Percentiles rank a stretch among this genome's conserved stretches.
These are phyloP conservation scores for Cheilosia vulpina DNA, from an alignment of 2,888 invertebrate genomes.

Conservation along the genomic window DNA sequence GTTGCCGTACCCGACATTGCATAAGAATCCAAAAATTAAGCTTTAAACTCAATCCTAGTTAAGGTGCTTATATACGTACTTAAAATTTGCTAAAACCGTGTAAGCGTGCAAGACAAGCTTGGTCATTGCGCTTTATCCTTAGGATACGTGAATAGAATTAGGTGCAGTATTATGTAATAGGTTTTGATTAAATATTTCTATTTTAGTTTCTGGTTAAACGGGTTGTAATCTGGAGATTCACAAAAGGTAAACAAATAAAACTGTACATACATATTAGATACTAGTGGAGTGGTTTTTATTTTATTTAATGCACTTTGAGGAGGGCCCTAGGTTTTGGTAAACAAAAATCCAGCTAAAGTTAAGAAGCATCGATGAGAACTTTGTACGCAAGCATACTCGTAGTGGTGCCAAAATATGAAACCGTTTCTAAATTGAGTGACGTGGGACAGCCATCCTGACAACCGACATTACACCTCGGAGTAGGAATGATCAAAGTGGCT, in stretches of 20 bases:
- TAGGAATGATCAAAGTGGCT: too few species aligned
- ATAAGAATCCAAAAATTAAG: constrained; percentile 10
- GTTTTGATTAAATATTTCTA: constrained; percentile 36
- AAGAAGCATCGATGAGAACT: too few species aligned
- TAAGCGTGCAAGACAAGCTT: constrained; percentile 22
- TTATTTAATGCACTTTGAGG: not conserved
- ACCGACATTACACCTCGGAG: too few species aligned
- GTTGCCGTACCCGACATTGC: not conserved
- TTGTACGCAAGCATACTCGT: too few species aligned
- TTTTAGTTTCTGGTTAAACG: constrained; percentile 21
- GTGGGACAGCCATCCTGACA: too few species aligned
- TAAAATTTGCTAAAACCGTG: constrained; percentile 37
- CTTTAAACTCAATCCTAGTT: not conserved
- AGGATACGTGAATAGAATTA: constrained; percentile 54
- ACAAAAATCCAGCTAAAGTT: too few species aligned
- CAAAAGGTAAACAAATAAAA: constrained; percentile 12
- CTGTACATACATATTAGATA: constrained; percentile 26
- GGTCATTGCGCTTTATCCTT: constrained; percentile 33
- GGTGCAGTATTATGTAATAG: constrained; percentile 76
- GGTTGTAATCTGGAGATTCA: constrained; percentile 22
- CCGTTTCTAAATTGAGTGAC: too few species aligned
- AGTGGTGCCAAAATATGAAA: too few species aligned
- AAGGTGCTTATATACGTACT: constrained; percentile 38
- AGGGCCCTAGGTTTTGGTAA: too few species aligned
- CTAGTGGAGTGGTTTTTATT: not conserved